These are phyloP conservation scores for Brachyistius frenatus DNA, from an alignment of 2,113 vertebrate species.

Conservation along the genomic window DNA sequence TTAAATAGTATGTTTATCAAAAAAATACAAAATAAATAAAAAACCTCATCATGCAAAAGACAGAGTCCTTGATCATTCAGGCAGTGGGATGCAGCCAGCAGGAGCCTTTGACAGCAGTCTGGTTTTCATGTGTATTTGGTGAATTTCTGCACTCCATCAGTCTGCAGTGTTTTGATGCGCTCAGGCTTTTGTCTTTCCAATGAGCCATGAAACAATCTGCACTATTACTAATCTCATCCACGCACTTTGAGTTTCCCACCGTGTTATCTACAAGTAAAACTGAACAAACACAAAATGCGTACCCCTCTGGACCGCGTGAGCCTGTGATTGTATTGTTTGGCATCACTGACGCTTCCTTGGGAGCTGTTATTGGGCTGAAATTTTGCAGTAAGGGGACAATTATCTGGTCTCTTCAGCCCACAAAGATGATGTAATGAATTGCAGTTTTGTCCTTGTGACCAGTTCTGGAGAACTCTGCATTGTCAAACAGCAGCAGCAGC, in stretches of 20 bases:
- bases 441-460: constrained; percentile 30
- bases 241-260: constrained; percentile 57
- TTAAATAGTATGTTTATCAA: too few species aligned
- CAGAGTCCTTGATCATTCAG: too few species aligned
- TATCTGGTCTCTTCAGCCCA: constrained; percentile 46
- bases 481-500: constrained; percentile 2
- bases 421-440: constrained; percentile 66
- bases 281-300: constrained; percentile 51
- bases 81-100: too few species aligned
- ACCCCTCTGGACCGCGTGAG: constrained; percentile 49
- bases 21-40: too few species aligned
- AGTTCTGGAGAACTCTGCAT: constrained; percentile 18
- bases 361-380: constrained; percentile 58
- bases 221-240: constrained; percentile 45
- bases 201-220: constrained; percentile 38
- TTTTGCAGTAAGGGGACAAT: constrained; percentile 56
- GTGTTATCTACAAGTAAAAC: constrained; percentile 60
- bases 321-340: constrained; percentile 67
- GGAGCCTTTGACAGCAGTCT: too few species aligned
- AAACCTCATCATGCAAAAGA: too few species aligned
- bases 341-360: constrained; percentile 43
- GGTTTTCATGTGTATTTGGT: too few species aligned
- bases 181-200: constrained; percentile 11
- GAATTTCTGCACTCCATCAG: not conserved
- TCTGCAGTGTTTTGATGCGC: constrained; percentile 2